Percentiles rank a stretch among this genome's conserved stretches.
Conservation (phyloP, 2,113 vertebrate genomes). For the Sinosuthora webbiana region DNA sequence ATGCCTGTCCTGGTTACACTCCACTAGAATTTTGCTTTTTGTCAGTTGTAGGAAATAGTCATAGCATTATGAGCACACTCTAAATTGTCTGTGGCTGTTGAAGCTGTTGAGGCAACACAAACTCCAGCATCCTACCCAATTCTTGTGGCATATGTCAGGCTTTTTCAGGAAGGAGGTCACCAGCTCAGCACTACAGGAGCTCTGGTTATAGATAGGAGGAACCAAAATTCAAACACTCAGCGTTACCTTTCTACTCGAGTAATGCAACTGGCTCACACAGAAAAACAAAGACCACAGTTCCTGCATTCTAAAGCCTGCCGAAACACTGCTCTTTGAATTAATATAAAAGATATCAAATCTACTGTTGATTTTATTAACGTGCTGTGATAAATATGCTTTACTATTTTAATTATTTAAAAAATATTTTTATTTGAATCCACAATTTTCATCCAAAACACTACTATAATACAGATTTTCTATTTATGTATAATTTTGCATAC, state of each 20-base stretch:
- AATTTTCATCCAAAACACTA: not conserved
- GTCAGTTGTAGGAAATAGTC: not conserved
- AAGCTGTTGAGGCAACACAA: not conserved
- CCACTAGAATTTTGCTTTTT: not conserved
- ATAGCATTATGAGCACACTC: not conserved
- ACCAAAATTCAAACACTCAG: not conserved
- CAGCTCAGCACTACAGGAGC: not conserved
- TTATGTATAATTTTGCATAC: not conserved
- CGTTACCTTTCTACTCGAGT: not conserved
- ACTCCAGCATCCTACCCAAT: not conserved
- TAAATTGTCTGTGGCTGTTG: not conserved
- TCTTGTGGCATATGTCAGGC: not conserved
- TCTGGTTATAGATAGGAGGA: not conserved
- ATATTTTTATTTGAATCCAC: not conserved
- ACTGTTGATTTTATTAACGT: not conserved
- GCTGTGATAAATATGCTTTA: not conserved
- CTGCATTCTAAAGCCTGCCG: not conserved
- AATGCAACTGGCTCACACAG: not conserved
- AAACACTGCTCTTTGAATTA: not conserved
- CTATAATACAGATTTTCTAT: not conserved
- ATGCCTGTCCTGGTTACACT: not conserved
- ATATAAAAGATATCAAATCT: not conserved
- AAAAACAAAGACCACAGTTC: not conserved
- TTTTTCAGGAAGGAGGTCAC: not conserved
- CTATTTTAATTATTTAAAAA: not conserved